Evolutionary conservation across 2,113 vertebrate species (phyloP), one percentile per base, ranked within the genome.

Genomic region (Platichthys flesus): DNA sequence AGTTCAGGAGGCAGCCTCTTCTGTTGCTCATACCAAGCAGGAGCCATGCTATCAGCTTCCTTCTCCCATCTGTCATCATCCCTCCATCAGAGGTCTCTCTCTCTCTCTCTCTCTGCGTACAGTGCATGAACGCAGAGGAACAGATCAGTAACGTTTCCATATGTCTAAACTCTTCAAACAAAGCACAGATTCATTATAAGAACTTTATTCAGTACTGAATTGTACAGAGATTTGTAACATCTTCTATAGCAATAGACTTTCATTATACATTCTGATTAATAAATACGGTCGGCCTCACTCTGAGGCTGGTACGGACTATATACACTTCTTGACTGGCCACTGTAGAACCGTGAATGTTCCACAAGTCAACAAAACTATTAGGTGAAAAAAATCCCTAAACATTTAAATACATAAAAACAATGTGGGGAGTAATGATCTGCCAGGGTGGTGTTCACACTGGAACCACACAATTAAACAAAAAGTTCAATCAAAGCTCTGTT

Each of bases 251-350:
- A 63, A 37, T 83, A 88, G 70, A 89, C 83, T 83, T 31, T 84
- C 81, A 83, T 79, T 63, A 52, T 72, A 86, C 56, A 86, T 74
- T 67, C 47, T 40, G 79, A 85, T 86, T 88, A 91, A 90, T 86
- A 85, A 81, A 78, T 71, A 81, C 31, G 4, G 21, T 59, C 42
- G 59, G 59, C 24, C 28, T 21, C 24, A 35, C 59, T 52, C 23
- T 1, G 20, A 71, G 58, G 86, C 63, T 70, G 67, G 68, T 79
- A 55, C 54, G 16, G 26, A 76, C 28, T 55, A 45, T 26, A 65
- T 37, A 73, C 60, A 79, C 9, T 2, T 73, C 16, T 70, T 67
- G 28, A 57, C 69, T 68, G 54, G 47, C 47, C 42, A 18, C 16
- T 49, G 21, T 12, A n/a, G 45, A 35, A 23, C 49, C 42, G 20